phyloP scores from a whole-genome alignment of 2,888 invertebrate species.

The Saturnia pavonia region DNA sequence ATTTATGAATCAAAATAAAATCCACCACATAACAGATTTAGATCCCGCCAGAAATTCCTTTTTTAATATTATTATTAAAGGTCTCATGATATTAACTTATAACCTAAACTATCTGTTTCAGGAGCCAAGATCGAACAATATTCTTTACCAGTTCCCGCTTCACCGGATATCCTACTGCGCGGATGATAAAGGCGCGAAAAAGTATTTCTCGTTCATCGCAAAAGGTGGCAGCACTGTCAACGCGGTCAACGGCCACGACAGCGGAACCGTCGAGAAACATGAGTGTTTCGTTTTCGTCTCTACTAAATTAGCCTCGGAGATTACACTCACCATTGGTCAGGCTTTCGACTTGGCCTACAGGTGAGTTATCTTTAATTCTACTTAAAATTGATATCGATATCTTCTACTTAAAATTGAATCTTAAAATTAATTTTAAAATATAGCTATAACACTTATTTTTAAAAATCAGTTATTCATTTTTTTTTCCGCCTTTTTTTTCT shows the following conservation, averaged over 20 bases:
- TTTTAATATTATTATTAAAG: no score
- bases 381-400: no score
- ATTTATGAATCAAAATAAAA: no score
- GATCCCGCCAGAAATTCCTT: no score
- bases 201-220: conserved; percentile 97
- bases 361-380: no score
- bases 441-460: no score
- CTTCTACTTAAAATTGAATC: no score
- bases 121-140: conserved; percentile 88
- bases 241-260: conserved; percentile 71
- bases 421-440: no score
- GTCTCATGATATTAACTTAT: no score
- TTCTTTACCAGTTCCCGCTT: conserved; percentile 96
- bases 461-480: no score
- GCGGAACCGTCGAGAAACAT: conserved; percentile 86
- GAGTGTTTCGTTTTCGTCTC: conserved; percentile 98
- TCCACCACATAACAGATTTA: no score
- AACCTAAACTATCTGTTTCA: conserved; percentile 52
- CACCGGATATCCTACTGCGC: conserved; percentile 99
- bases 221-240: conserved; percentile 80
- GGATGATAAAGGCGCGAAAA: conserved; percentile 98
- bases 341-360: conserved; percentile 99
- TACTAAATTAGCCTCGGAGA: conserved; percentile 98
- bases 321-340: conserved; percentile 98
- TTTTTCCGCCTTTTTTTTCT: no score